phyloP scores from a whole-genome alignment of 2,797 vertebrate species.

The Anisognathus igniventris region DNA sequence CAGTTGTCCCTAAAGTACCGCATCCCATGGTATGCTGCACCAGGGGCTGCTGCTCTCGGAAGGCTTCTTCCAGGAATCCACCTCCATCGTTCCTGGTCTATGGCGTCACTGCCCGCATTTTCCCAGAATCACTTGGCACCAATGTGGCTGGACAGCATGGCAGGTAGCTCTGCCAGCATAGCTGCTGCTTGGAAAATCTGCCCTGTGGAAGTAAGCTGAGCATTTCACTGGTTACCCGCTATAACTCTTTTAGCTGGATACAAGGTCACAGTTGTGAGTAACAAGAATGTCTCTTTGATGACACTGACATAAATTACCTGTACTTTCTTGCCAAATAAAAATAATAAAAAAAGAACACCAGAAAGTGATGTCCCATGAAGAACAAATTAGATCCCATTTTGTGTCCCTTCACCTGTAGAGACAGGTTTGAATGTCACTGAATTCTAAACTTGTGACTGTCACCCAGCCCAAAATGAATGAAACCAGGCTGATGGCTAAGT shows the following conservation, averaged over 20 bases:
- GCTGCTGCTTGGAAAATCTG: conserved; percentile 32
- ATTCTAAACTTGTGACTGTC: neutral
- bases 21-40: neutral
- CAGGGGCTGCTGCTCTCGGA: neutral
- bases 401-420: conserved; percentile 6
- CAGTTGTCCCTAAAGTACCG: neutral
- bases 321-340: neutral
- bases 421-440: conserved; percentile 26
- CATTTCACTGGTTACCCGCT: neutral
- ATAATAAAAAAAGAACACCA: neutral
- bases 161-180: conserved; percentile 6
- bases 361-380: conserved; percentile 10
- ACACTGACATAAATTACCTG: conserved; percentile 12
- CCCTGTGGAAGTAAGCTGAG: neutral
- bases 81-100: neutral
- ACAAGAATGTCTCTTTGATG: conserved; percentile 1
- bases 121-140: conserved; percentile 44
- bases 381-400: conserved; percentile 35
- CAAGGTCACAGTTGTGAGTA: conserved; percentile 39
- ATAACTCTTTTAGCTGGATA: neutral
- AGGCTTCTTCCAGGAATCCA: conserved; percentile 10
- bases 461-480: neutral
- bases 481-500: neutral
- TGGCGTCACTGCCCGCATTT: neutral
- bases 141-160: neutral